Conservation (phyloP, 2,797 vertebrate genomes). For the Lithobates sylvaticus region DNA sequence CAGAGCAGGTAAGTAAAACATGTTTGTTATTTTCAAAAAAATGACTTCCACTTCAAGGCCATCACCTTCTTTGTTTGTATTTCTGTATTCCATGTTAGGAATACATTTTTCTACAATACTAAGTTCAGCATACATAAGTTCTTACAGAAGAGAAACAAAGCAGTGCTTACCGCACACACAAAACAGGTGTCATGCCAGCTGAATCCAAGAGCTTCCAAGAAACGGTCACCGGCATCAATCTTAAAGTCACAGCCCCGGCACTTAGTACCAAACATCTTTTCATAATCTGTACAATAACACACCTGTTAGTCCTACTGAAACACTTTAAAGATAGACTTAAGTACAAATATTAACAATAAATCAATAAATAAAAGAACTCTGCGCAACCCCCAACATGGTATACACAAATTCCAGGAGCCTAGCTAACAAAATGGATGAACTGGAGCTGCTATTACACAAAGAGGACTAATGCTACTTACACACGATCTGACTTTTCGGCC, state of each 20-base stretch:
- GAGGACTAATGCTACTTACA: no score
- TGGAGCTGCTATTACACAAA: no score
- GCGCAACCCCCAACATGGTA: no score
- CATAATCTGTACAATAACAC: constrained; percentile 84
- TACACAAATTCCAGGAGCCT: no score
- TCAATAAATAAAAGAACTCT: no score
- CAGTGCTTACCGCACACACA: constrained; percentile 91
- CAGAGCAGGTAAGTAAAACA: no score
- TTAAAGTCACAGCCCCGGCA: constrained; percentile 99
- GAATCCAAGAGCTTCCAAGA: constrained; percentile 97
- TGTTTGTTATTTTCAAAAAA: no score
- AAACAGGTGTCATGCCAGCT: constrained; percentile 99
- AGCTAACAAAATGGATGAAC: no score
- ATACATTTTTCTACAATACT: neutral
- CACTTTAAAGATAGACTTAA: neutral
- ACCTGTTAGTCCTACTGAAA: constrained; percentile 9
- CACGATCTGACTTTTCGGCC: no score
- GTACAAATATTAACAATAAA: neutral
- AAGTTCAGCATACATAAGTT: neutral
- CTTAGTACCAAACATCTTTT: constrained; percentile 99
- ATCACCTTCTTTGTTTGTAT: no score
- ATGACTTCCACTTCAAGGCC: no score
- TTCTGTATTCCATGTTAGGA: neutral
- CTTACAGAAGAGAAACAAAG: neutral
- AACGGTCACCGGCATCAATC: constrained; percentile 97